phyloP scores from a whole-genome alignment of 2,888 invertebrate genomes.

The Isoperla grammatica region DNA sequence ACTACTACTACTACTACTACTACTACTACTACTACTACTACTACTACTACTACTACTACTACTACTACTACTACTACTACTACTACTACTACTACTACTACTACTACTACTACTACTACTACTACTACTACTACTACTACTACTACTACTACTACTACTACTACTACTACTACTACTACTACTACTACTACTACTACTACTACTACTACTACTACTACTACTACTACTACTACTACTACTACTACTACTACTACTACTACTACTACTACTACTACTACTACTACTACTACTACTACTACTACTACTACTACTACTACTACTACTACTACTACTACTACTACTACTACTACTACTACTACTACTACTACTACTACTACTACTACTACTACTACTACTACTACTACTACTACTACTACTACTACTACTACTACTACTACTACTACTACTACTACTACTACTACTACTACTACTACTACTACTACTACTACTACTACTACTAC shows the following conservation, averaged over 20 bases:
- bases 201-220: conserved; percentile 10
- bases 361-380: conserved; percentile 12
- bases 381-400: conserved; percentile 10
- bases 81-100: conserved; percentile 10
- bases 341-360: conserved; percentile 10
- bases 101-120: conserved; percentile 12
- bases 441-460: conserved; percentile 10
- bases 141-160: conserved; percentile 10
- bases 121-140: conserved; percentile 7
- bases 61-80: conserved; percentile 7
- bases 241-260: conserved; percentile 12
- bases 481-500: conserved; percentile 10
- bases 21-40: too few relatives aligned
- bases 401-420: conserved; percentile 9
- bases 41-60: too few relatives aligned
- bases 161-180: conserved; percentile 10
- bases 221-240: conserved; percentile 10
- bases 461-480: conserved; percentile 12
- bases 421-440: conserved; percentile 9
- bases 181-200: conserved; percentile 10
- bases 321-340: conserved; percentile 12
- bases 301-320: conserved; percentile 9
- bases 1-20: too few relatives aligned
- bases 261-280: conserved; percentile 12
- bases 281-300: conserved; percentile 10